These are phyloP conservation scores for Athripsodes cinereus DNA, from an alignment of 2,888 invertebrate species.

Conservation along the genomic window DNA sequence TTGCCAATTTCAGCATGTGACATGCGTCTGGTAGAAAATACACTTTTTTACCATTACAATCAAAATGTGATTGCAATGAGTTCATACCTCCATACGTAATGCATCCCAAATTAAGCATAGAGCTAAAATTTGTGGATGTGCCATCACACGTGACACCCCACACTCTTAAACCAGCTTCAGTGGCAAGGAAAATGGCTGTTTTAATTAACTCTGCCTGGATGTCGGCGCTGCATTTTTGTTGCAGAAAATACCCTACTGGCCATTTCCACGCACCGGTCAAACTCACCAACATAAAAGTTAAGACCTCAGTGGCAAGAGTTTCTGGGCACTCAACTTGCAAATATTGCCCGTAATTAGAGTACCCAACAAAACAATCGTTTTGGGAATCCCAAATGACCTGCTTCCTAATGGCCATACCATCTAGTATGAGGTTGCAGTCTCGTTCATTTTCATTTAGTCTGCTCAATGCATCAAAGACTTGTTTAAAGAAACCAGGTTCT, in stretches of 20 bases:
- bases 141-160: constrained; percentile 3
- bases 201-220: no score
- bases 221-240: background rate
- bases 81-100: background rate
- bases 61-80: no score
- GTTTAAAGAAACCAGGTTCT: constrained; percentile 1
- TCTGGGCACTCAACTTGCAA: background rate
- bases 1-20: background rate
- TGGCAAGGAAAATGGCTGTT: no score
- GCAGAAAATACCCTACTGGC: background rate
- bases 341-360: background rate
- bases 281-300: background rate
- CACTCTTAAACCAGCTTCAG: background rate
- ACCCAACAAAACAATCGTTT: background rate
- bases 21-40: constrained; percentile 2
- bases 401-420: constrained; percentile 2
- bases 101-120: background rate
- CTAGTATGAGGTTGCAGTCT: background rate
- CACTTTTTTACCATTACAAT: background rate
- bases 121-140: background rate
- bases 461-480: background rate
- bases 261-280: background rate
- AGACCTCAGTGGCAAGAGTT: background rate
- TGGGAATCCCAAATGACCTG: background rate
- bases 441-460: background rate